Percentiles rank a stretch among this genome's conserved stretches.
Evolutionary conservation across 2,888 invertebrate species (phyloP).

Genomic region (Drosophila austrosaltans): DNA sequence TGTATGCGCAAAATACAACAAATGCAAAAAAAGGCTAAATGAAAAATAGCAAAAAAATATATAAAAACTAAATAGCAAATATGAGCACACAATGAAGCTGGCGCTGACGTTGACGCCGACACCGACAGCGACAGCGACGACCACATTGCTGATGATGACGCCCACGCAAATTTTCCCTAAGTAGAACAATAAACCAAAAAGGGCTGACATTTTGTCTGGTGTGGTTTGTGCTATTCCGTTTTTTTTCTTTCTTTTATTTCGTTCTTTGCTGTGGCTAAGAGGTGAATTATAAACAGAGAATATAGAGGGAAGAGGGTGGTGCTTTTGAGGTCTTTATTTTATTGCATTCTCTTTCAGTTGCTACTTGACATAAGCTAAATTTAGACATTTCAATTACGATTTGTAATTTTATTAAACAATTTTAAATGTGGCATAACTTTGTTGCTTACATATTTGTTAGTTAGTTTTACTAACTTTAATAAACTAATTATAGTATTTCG

Average conservation of each 20-base stretch:
- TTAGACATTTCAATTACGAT: too few species aligned
- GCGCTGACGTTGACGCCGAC: conserved; percentile 17
- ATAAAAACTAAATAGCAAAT: conserved; percentile 21
- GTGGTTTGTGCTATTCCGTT: neutral
- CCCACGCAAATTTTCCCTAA: conserved; percentile 49
- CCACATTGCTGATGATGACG: conserved; percentile 26
- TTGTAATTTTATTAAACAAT: too few species aligned
- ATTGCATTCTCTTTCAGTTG: neutral
- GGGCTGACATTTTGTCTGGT: conserved; percentile 70
- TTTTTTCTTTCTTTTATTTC: neutral
- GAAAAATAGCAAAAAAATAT: conserved; percentile 15
- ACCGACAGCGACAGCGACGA: conserved; percentile 10
- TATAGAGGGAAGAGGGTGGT: neutral
- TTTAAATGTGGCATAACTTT: too few species aligned
- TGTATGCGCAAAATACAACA: neutral
- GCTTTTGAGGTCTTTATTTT: neutral
- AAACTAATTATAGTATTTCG: too few species aligned
- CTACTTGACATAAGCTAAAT: neutral
- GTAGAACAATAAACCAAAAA: conserved; percentile 63
- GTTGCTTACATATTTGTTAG: too few species aligned
- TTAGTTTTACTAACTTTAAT: too few species aligned
- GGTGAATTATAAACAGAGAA: neutral
- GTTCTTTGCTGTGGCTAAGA: neutral
- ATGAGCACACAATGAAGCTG: neutral
- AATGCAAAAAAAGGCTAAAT: conserved; percentile 9